These are phyloP conservation scores for Chionodraco myersi DNA, from an alignment of 2,113 vertebrate genomes.

Conservation along the genomic window DNA sequence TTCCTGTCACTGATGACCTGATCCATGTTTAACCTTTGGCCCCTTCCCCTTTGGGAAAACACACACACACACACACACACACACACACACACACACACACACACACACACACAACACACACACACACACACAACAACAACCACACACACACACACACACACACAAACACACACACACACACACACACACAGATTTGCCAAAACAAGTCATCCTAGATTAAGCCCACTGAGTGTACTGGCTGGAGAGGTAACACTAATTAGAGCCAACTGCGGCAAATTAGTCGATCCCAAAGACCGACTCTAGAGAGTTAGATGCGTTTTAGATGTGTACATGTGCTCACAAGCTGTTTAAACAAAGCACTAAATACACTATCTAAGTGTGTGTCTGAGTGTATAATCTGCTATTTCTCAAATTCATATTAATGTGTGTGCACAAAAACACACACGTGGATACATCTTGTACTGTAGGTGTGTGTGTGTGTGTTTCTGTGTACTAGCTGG, in stretches of 20 bases:
- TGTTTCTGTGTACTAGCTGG: conserved; percentile 23
- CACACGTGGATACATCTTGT: conserved; percentile 35
- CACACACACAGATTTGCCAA: conserved; percentile 13
- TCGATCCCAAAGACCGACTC: conserved; percentile 56
- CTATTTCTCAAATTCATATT: conserved; percentile 27
- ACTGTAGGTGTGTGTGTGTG: conserved; percentile 22
- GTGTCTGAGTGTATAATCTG: conserved; percentile 47
- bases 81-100: conserved; percentile 23
- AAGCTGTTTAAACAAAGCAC: conserved; percentile 40
- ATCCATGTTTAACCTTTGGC: conserved; percentile 79
- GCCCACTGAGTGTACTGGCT: conserved; percentile 60
- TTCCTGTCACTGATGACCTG: conserved; percentile 81
- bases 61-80: conserved; percentile 37
- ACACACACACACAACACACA: conserved; percentile 9
- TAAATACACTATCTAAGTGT: conserved; percentile 53
- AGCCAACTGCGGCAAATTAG: conserved; percentile 75
- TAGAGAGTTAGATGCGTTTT: conserved; percentile 58
- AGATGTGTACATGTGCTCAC: conserved; percentile 48
- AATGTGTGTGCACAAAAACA: conserved; percentile 19
- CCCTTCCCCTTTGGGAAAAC: conserved; percentile 55
- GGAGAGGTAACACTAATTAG: conserved; percentile 77
- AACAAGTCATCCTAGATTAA: conserved; percentile 68
- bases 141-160: conserved; percentile 35
- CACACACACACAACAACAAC: conserved; percentile 25
- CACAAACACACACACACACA: conserved; percentile 36